phyloP scores from a whole-genome alignment of 2,113 vertebrate species.

The Nycticebus coucang region DNA sequence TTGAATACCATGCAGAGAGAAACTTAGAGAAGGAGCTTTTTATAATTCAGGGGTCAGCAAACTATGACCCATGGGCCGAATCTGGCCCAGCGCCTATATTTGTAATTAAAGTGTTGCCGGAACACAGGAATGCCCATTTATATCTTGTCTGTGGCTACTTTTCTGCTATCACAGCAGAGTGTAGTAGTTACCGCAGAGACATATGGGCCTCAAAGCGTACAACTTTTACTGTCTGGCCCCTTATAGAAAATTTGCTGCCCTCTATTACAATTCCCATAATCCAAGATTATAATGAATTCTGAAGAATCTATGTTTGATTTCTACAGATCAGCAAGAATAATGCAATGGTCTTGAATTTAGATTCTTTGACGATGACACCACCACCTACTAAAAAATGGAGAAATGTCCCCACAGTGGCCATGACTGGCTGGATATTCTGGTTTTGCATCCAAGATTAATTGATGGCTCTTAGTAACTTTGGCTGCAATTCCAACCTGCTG shows the following conservation, averaged over 20 bases:
- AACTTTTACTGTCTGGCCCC: not conserved
- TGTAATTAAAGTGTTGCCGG: not conserved
- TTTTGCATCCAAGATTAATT: not conserved
- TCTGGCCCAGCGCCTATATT: not conserved
- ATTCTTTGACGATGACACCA: not conserved
- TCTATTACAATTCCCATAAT: not conserved
- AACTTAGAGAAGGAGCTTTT: not conserved
- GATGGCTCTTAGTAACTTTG: not conserved
- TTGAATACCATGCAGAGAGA: not conserved
- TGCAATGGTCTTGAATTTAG: not conserved
- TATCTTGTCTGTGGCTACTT: not conserved
- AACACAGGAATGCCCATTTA: not conserved
- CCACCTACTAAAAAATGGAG: not conserved
- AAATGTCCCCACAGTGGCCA: not conserved
- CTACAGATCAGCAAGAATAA: not conserved
- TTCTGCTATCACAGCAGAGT: not conserved
- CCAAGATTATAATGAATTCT: not conserved
- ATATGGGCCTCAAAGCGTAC: not conserved
- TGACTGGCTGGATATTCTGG: not conserved
- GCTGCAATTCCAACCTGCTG: not conserved
- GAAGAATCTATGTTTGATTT: not conserved
- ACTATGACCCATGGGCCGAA: not conserved
- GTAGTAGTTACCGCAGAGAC: not conserved
- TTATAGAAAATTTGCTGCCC: not conserved
- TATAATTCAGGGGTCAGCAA: not conserved